Evolutionary conservation across 2,797 vertebrate species (phyloP).

Genomic region (Xerus rutilus): DNA sequence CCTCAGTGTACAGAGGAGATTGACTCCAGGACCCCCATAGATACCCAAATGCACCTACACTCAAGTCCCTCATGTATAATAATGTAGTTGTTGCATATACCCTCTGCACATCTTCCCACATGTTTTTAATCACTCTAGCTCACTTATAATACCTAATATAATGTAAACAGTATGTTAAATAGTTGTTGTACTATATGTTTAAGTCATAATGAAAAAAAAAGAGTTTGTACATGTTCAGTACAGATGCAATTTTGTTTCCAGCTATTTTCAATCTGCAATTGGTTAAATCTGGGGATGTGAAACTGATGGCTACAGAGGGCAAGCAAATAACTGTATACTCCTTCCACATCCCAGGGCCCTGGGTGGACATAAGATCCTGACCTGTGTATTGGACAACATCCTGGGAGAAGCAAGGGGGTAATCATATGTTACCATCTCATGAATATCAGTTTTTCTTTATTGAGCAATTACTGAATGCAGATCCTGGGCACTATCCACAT

Average conservation of each 20-base stretch:
- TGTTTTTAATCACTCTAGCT: not conserved
- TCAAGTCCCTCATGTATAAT: not conserved
- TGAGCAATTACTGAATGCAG: not conserved
- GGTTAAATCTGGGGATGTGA: not conserved
- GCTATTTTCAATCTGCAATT: not conserved
- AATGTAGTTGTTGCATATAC: not conserved
- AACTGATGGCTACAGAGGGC: not conserved
- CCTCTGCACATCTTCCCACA: not conserved
- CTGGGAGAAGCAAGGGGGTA: not conserved
- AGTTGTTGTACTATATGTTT: not conserved
- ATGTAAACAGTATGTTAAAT: not conserved
- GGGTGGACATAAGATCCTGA: not conserved
- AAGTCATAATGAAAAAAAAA: too few relatives aligned
- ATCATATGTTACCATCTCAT: not conserved
- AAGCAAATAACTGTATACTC: not conserved
- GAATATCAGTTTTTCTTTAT: not conserved
- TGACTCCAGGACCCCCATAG: not conserved
- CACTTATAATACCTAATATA: not conserved
- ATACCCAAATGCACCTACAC: not conserved
- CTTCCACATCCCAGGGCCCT: too few relatives aligned
- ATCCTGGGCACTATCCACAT: too few relatives aligned
- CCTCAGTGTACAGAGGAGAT: not conserved
- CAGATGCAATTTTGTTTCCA: not conserved
- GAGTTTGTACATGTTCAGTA: too few relatives aligned
- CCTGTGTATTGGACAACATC: not conserved